These are phyloP conservation scores for Cydia pomonella DNA, from an alignment of 1,140 invertebrate species.

Conservation along the genomic window DNA sequence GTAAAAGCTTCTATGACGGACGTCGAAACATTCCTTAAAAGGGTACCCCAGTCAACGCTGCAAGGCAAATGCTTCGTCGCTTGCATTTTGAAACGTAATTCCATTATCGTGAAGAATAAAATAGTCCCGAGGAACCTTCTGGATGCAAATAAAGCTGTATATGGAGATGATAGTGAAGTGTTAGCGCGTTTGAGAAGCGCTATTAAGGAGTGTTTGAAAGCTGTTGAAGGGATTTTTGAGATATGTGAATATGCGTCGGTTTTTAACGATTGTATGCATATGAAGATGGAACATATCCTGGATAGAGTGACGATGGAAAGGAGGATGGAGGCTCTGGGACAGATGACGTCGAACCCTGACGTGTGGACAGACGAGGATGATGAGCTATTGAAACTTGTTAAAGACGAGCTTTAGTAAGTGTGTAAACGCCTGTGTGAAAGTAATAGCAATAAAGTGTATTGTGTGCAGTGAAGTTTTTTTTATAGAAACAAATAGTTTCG, in stretches of 20 bases:
- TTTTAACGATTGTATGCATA: constrained; percentile 76
- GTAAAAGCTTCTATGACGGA: constrained; percentile 68
- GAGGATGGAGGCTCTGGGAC: constrained; percentile 67
- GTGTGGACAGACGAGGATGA: constrained; percentile 69
- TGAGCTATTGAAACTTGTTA: constrained; percentile 64
- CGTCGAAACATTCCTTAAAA: constrained; percentile 69
- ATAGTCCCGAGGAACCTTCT: constrained; percentile 58
- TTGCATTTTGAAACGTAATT: constrained; percentile 69
- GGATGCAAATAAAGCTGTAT: constrained; percentile 63
- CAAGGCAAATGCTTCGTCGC: constrained; percentile 76
- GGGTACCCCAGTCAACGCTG: constrained; percentile 62
- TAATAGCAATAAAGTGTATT: constrained; percentile 2
- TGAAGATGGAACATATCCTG: constrained; percentile 73
- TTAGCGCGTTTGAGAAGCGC: constrained; percentile 57
- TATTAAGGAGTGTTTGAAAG: constrained; percentile 55
- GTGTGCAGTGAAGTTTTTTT: not conserved
- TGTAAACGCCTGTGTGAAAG: not conserved
- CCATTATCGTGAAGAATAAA: constrained; percentile 69
- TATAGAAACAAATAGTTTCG: not conserved
- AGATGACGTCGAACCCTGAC: constrained; percentile 64
- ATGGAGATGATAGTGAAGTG: constrained; percentile 68
- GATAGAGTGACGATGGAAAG: constrained; percentile 71
- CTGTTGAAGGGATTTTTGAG: constrained; percentile 64
- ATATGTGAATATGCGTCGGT: constrained; percentile 72
- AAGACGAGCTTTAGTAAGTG: constrained; percentile 62